These are phyloP conservation scores for Lanius ludovicianus DNA, from an alignment of 2,113 vertebrate genomes.

Conservation along the genomic window DNA sequence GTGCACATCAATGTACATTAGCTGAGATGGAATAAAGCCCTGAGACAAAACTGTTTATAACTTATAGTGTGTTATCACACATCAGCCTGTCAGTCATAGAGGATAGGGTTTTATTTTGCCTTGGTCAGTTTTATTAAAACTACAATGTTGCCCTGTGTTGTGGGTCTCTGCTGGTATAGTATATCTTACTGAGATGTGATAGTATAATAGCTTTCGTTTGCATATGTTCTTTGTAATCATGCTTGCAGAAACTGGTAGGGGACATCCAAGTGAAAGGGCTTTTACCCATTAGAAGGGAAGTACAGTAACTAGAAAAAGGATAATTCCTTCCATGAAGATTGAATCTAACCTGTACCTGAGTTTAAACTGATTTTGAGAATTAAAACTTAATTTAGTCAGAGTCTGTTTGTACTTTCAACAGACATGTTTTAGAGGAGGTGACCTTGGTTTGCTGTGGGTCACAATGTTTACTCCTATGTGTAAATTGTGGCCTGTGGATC, in stretches of 20 bases:
- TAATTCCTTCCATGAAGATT: not conserved
- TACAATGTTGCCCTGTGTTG: not conserved
- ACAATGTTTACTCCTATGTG: not conserved
- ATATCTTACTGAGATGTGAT: not conserved
- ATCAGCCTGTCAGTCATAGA: not conserved
- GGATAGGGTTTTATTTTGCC: not conserved
- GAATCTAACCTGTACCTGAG: not conserved
- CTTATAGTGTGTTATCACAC: not conserved
- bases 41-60: not conserved
- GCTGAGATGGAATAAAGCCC: not conserved
- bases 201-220: not conserved
- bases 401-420: not conserved
- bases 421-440: not conserved
- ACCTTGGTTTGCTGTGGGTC: not conserved
- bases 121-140: not conserved
- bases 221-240: not conserved
- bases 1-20: not conserved
- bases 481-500: conserved; percentile 25
- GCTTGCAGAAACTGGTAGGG: not conserved
- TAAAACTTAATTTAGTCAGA: not conserved
- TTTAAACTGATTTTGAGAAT: not conserved
- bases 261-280: not conserved
- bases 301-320: not conserved
- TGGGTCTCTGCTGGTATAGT: not conserved
- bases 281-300: not conserved